phyloP scores from a whole-genome alignment of 2,113 vertebrate genomes.

The Cryptomyrus ogoouensis region DNA sequence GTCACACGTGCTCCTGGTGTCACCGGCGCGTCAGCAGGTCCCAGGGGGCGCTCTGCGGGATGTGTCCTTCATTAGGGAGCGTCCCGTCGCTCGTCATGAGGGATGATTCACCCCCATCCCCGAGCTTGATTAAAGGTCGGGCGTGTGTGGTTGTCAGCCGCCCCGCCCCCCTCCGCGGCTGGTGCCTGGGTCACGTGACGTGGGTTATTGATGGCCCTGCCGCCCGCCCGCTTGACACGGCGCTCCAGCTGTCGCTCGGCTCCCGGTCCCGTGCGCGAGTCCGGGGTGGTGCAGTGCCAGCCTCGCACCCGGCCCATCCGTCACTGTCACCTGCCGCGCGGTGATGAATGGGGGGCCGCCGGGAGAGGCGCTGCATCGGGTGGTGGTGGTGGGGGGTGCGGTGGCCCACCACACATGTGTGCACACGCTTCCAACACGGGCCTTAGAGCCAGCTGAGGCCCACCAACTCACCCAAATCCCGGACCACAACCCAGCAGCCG shows the following conservation, averaged over 20 bases:
- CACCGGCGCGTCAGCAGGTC: background rate
- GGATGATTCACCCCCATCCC: slow-evolving; percentile 82
- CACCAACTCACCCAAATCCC: slow-evolving; percentile 23
- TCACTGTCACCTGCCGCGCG: slow-evolving; percentile 88
- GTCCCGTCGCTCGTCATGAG: slow-evolving; percentile 43
- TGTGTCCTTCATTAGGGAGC: slow-evolving; percentile 41
- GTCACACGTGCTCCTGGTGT: background rate
- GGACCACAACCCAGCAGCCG: background rate
- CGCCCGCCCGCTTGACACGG: slow-evolving; percentile 95
- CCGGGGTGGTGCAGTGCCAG: slow-evolving; percentile 89
- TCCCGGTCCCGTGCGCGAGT: slow-evolving; percentile 81
- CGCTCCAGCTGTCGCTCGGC: slow-evolving; percentile 97
- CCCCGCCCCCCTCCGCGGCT: slow-evolving; percentile 58
- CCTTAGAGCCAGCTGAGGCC: slow-evolving; percentile 74
- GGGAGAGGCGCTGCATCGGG: slow-evolving; percentile 53
- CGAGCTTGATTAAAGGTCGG: slow-evolving; percentile 86
- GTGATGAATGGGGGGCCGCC: slow-evolving; percentile 88
- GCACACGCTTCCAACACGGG: slow-evolving; percentile 66
- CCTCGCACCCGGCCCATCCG: slow-evolving; percentile 82
- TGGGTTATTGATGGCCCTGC: slow-evolving; percentile 99
- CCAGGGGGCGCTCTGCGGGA: background rate
- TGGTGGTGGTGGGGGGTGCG: slow-evolving; percentile 44
- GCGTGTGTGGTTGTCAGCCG: slow-evolving; percentile 67
- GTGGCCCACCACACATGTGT: background rate
- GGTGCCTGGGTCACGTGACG: slow-evolving; percentile 75